Conservation (phyloP, 2,797 vertebrate genomes). For the Oreochromis grahami region DNA sequence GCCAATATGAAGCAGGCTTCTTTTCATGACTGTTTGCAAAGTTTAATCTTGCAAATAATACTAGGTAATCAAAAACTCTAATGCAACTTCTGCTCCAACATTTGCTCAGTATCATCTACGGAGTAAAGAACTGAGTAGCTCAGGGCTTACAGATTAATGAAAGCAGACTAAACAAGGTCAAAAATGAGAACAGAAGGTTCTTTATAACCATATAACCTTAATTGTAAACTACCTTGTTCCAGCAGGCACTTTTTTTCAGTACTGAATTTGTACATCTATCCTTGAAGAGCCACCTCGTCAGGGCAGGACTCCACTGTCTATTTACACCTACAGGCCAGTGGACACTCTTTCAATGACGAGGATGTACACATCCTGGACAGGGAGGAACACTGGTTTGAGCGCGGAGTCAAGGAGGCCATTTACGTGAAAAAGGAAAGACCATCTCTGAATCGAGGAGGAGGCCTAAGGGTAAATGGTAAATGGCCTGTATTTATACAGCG, state of each 20-base stretch:
- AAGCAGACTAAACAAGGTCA: neutral
- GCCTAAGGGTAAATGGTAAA: too few species aligned
- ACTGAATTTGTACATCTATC: neutral
- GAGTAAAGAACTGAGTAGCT: neutral
- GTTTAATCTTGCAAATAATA: neutral
- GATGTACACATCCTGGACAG: neutral
- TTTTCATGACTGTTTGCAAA: neutral
- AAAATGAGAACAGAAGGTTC: neutral
- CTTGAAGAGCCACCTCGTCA: neutral
- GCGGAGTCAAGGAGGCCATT: neutral
- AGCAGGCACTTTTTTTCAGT: neutral
- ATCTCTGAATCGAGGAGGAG: neutral
- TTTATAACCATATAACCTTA: neutral
- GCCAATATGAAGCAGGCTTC: neutral
- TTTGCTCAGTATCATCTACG: neutral
- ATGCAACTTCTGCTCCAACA: neutral
- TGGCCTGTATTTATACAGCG: too few species aligned
- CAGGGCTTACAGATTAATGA: neutral
- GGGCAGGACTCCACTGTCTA: neutral
- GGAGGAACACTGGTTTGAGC: rapidly evolving
- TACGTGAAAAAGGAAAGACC: neutral
- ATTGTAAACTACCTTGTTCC: neutral
- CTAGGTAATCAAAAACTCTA: neutral
- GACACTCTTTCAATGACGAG: neutral
- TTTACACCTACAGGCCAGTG: neutral